Conservation (phyloP, 2,888 invertebrate species). For the Drosophila antonietae region DNA sequence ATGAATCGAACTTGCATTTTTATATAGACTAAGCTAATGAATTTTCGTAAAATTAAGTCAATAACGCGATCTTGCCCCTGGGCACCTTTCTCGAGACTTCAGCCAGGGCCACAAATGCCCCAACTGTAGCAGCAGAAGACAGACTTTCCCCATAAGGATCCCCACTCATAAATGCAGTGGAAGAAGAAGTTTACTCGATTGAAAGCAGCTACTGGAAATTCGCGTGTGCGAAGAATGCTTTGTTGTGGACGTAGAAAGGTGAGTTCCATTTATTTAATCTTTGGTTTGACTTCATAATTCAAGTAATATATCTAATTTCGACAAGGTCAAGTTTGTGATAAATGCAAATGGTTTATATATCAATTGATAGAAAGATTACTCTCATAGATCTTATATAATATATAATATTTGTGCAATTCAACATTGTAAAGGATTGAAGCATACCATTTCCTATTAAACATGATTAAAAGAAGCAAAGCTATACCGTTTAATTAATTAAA, state of each 20-base stretch:
- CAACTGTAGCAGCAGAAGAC: constrained; percentile 60
- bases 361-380: too few relatives aligned
- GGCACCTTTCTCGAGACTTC: constrained; percentile 52
- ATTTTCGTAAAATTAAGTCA: constrained; percentile 62
- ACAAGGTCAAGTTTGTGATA: too few relatives aligned
- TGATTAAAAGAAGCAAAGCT: too few relatives aligned
- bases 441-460: too few relatives aligned
- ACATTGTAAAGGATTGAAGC: too few relatives aligned
- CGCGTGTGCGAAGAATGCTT: constrained; percentile 94
- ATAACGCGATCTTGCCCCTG: constrained; percentile 33
- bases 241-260: constrained; percentile 98
- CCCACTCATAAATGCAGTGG: constrained; percentile 90
- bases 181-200: constrained; percentile 92
- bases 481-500: too few relatives aligned
- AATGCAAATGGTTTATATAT: too few relatives aligned
- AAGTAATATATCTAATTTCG: too few relatives aligned
- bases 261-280: constrained; percentile 78
- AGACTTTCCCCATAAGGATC: constrained; percentile 67
- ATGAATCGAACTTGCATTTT: constrained; percentile 68
- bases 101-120: constrained; percentile 55
- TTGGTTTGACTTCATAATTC: too few relatives aligned
- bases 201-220: constrained; percentile 90
- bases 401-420: too few relatives aligned
- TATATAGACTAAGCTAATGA: constrained; percentile 49
- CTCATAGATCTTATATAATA: too few relatives aligned